A percentile compares a stretch with the other conserved stretches of the same genome.
Evolutionary conservation across 2,797 vertebrate species (phyloP).

Genomic region (Buceros bicornis): DNA sequence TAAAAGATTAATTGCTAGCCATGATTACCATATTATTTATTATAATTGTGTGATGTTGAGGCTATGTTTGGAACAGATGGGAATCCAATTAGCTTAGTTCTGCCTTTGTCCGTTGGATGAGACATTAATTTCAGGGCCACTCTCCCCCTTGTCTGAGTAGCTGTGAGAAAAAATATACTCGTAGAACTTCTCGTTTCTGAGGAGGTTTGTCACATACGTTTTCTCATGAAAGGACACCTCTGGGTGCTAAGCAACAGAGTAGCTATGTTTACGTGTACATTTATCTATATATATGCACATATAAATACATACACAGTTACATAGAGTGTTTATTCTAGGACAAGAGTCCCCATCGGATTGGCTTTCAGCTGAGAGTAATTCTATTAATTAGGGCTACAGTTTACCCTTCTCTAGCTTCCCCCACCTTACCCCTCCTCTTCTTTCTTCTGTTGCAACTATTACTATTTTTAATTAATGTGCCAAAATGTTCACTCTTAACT

Average conservation of each 20-base stretch:
- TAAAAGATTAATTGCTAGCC: slow-evolving; percentile 56
- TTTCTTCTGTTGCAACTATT: slow-evolving; percentile 64
- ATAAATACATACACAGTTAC: not conserved
- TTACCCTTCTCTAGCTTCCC: slow-evolving; percentile 42
- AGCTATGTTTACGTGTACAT: slow-evolving; percentile 18
- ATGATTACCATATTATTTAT: slow-evolving; percentile 61
- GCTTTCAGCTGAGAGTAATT: slow-evolving; percentile 73
- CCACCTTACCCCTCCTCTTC: slow-evolving; percentile 23
- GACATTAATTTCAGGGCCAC: slow-evolving; percentile 73
- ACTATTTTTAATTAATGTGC: slow-evolving; percentile 78
- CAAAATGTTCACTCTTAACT: slow-evolving; percentile 64
- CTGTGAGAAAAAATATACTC: slow-evolving; percentile 11
- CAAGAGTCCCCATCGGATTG: slow-evolving; percentile 61
- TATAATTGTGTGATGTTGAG: slow-evolving; percentile 61
- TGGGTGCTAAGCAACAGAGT: slow-evolving; percentile 77
- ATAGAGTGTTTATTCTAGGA: slow-evolving; percentile 53
- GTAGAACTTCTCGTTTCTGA: not conserved
- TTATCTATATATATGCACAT: slow-evolving; percentile 16
- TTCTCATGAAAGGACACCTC: slow-evolving; percentile 45
- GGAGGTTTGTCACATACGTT: slow-evolving; percentile 42
- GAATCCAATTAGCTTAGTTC: slow-evolving; percentile 74
- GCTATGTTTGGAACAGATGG: slow-evolving; percentile 75
- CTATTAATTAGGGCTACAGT: slow-evolving; percentile 71
- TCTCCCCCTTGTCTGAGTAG: slow-evolving; percentile 55
- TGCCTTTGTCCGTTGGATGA: slow-evolving; percentile 67